These are phyloP conservation scores for Ceyx melanurus DNA, from an alignment of 2,113 vertebrate genomes.

Conservation along the genomic window DNA sequence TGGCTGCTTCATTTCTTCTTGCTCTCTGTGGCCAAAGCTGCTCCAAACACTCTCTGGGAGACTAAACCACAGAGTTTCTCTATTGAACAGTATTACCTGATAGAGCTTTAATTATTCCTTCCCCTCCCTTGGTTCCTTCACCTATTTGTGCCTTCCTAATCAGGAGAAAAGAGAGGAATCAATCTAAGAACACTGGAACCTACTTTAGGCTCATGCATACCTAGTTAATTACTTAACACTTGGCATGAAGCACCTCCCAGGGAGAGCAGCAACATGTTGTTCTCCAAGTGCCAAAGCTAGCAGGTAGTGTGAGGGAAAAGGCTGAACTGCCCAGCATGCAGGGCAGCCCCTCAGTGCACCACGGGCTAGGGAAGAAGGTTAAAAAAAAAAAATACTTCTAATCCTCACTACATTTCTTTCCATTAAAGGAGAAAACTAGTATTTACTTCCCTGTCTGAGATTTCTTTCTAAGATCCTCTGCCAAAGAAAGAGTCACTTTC, in stretches of 20 bases:
- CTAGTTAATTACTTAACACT: slow-evolving; percentile 3
- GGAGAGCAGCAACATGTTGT: background rate
- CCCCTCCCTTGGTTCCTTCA: background rate
- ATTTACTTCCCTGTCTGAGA: background rate
- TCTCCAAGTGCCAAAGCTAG: background rate
- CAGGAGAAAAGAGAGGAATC: background rate
- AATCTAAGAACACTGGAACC: background rate
- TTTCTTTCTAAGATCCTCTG: background rate
- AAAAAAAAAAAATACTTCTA: background rate
- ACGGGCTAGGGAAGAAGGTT: background rate
- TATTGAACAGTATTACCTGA: background rate
- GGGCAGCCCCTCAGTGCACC: background rate
- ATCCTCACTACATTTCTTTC: slow-evolving; percentile 7
- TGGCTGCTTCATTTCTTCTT: background rate
- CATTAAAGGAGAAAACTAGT: slow-evolving; percentile 47
- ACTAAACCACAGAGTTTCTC: background rate
- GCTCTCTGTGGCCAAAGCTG: background rate
- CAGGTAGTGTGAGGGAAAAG: background rate
- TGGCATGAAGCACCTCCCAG: background rate
- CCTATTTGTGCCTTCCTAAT: background rate
- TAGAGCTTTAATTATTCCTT: background rate
- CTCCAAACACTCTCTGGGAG: background rate
- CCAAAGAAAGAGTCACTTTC: background rate
- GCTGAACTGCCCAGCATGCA: background rate
- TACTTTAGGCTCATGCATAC: background rate